Percentiles rank a stretch among this genome's conserved stretches.
These are phyloP conservation scores for Porites cylindrica DNA, from an alignment of 92 coral and sea anemone species.

Conservation along the genomic window DNA sequence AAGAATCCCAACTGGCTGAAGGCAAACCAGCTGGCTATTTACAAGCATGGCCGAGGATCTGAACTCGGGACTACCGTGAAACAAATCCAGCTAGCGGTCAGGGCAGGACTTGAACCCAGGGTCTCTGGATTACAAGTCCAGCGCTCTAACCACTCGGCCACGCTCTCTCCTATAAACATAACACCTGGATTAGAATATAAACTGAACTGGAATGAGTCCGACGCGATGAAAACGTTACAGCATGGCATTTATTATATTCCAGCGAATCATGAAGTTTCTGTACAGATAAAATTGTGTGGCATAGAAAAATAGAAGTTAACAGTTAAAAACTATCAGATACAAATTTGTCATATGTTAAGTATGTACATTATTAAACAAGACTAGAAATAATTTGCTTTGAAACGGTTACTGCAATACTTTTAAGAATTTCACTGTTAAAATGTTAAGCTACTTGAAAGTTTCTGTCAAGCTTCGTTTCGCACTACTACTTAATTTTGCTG, in stretches of 20 bases:
- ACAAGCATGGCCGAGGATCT: too few species aligned
- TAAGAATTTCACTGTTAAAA: background rate
- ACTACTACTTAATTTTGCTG: background rate
- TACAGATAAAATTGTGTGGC: constrained; percentile 14
- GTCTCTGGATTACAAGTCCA: too few species aligned
- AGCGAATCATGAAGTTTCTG: background rate
- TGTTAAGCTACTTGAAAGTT: background rate
- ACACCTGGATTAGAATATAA: background rate
- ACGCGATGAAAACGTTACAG: background rate
- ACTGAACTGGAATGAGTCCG: background rate
- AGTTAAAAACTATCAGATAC: constrained; percentile 10
- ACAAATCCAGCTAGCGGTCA: too few species aligned
- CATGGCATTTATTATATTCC: constrained; percentile 18
- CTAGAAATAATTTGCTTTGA: background rate
- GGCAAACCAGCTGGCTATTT: too few species aligned
- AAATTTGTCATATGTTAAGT: background rate
- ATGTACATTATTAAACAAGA: background rate
- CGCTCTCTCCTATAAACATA: too few species aligned
- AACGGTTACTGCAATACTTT: background rate
- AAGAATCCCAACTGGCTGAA: too few species aligned
- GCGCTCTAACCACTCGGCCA: too few species aligned
- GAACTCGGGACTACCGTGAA: too few species aligned
- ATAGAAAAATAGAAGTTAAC: constrained; percentile 39
- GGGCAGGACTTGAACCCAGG: too few species aligned
- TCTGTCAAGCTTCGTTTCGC: background rate